phyloP scores from a whole-genome alignment of 2,888 invertebrate species.

The Drosophila kanekoi region DNA sequence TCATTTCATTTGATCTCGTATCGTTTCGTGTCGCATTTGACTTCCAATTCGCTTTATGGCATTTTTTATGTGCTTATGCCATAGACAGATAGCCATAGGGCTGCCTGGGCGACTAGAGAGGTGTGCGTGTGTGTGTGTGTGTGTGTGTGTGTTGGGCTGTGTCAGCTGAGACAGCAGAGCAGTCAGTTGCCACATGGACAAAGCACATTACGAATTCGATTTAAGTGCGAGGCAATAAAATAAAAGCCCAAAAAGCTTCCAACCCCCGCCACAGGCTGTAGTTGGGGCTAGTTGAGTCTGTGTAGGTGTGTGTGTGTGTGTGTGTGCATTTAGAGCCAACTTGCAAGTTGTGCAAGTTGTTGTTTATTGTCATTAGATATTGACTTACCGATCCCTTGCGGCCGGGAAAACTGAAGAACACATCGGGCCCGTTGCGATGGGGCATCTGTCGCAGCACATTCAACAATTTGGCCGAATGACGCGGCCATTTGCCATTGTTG shows the following conservation, averaged over 20 bases:
- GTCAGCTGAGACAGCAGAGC: slow-evolving; percentile 29
- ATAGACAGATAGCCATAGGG: slow-evolving; percentile 48
- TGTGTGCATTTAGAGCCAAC: slow-evolving; percentile 32
- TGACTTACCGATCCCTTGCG: slow-evolving; percentile 97
- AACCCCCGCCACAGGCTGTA: not conserved
- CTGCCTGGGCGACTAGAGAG: not conserved
- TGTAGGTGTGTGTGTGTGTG: slow-evolving; percentile 8
- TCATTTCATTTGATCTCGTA: slow-evolving; percentile 21
- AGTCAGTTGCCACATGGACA: slow-evolving; percentile 49
- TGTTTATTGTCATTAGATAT: slow-evolving; percentile 35
- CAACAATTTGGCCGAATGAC: slow-evolving; percentile 98
- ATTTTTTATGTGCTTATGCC: slow-evolving; percentile 75
- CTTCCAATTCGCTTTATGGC: slow-evolving; percentile 80
- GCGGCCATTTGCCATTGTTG: slow-evolving; percentile 96
- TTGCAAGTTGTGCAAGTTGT: slow-evolving; percentile 35
- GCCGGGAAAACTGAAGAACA: slow-evolving; percentile 99
- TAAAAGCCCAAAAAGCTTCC: slow-evolving; percentile 53
- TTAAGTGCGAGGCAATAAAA: slow-evolving; percentile 76
- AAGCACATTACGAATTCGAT: slow-evolving; percentile 73
- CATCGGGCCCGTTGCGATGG: slow-evolving; percentile 98
- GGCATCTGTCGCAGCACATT: slow-evolving; percentile 99
- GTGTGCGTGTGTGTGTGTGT: slow-evolving; percentile 7
- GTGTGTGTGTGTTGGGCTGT: slow-evolving; percentile 5
- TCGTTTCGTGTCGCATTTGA: slow-evolving; percentile 71
- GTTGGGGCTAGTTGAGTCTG: too few species aligned